Percentiles rank a stretch among this genome's conserved stretches.
Evolutionary conservation across 2,888 invertebrate genomes (phyloP).

Genomic region (Plagodis pulveraria): DNA sequence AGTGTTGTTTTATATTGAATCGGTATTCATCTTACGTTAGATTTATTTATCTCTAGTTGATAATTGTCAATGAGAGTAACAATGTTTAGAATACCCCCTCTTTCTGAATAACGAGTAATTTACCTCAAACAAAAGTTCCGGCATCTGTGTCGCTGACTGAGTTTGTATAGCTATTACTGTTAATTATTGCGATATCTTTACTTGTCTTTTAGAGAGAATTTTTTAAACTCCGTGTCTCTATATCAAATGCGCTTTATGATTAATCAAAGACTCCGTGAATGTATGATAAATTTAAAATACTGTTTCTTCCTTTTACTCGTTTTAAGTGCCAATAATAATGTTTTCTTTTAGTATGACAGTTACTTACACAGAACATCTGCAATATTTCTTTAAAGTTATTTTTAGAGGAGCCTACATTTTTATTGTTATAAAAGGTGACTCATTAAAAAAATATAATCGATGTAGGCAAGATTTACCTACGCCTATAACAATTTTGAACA

Average conservation of each 20-base stretch:
- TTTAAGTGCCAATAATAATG: constrained; percentile 47
- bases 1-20: too few species aligned
- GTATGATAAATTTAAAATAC: background rate
- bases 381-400: too few species aligned
- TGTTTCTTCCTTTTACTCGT: constrained; percentile 35
- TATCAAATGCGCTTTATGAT: constrained; percentile 4
- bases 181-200: constrained; percentile 5
- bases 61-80: too few species aligned
- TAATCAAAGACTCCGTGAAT: background rate
- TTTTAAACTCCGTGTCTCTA: constrained; percentile 2
- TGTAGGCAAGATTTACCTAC: too few species aligned
- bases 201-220: constrained; percentile 12
- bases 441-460: background rate
- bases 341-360: too few species aligned
- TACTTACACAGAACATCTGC: too few species aligned
- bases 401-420: too few species aligned
- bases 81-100: too few species aligned
- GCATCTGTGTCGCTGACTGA: background rate
- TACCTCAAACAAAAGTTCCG: background rate
- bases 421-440: too few species aligned
- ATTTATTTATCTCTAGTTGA: too few species aligned
- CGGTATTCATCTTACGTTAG: too few species aligned
- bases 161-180: background rate
- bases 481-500: background rate
- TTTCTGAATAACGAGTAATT: background rate